Evolutionary conservation across 2,888 invertebrate species (phyloP), one percentile per base, ranked within the genome.

Genomic region (Meteorus colon): DNA sequence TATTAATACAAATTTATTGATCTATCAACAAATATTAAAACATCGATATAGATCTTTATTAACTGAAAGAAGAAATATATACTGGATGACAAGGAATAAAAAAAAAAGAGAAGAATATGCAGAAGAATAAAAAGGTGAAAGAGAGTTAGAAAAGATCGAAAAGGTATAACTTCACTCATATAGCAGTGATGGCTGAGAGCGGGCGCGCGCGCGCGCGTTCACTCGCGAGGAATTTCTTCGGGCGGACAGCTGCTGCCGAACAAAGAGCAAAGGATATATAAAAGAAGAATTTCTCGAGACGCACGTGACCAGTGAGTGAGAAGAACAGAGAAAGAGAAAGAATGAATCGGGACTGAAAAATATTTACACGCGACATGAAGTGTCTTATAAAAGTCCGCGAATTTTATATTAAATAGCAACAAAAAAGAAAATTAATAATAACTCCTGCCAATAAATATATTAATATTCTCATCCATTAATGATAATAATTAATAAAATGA

Each of bases 271-370:
- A 83, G 82, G 82, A 85, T 88, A 86, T 55, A 55, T 85, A 85
- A 86, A 84, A 86, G 84, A 86, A 85, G 85, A 86, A 85, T 86
- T 88, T 86, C 85, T 87, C 81, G 80, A 79, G 83, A 81, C 86
- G 87, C 88, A 88, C 88, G 88, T 88, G 88, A 86, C 86, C 82
- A 81, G 73, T 68, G 37, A 60, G 62, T 41, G 51, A 71, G 70
- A 37, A 34, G 31, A 67, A 27, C 14, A 41, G 60, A 60, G n/a
- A 60, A 27, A 29, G 75, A 45, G 63, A 60, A 45, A 69, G 74
- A 60, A 51, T 27, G 41, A 37, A 59, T 55, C 31, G 59, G 51
- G 37, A 55, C 62, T 5, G 63, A 41, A 65, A 65, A 37, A 65
- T 19, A 65, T 65, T 31, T 41, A 65, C 65, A 65, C 55, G 65